Evolutionary conservation across 2,797 vertebrate genomes (phyloP).

Genomic region (Sebastes glaucus): DNA sequence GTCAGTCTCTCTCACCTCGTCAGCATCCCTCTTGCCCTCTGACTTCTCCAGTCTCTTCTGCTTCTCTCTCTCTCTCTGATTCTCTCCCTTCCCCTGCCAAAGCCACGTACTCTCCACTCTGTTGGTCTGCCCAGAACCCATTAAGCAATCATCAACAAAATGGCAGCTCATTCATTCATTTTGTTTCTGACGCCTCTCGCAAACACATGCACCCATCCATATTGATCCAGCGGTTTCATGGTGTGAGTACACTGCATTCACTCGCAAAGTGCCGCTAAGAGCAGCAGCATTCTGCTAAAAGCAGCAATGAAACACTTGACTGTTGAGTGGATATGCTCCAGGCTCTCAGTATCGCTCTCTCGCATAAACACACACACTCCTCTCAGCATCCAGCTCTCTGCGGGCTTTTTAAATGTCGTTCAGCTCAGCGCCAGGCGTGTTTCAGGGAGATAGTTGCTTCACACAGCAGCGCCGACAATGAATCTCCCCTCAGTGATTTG

Average conservation of each 20-base stretch:
- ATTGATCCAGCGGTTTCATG: not conserved
- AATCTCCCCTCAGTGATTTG: constrained; percentile 30
- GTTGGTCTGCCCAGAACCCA: constrained; percentile 16
- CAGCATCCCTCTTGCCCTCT: not conserved
- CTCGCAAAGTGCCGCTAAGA: constrained; percentile 19
- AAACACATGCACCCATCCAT: not conserved
- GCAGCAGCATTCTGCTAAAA: constrained; percentile 43
- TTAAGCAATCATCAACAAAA: constrained; percentile 35
- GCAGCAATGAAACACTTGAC: constrained; percentile 55
- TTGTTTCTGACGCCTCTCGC: not conserved
- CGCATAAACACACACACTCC: constrained; percentile 21
- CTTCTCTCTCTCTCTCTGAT: not conserved
- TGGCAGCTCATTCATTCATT: constrained; percentile 29
- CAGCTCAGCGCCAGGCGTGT: constrained; percentile 42
- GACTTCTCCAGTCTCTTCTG: not conserved
- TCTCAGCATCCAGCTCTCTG: constrained; percentile 44
- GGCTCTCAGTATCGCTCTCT: constrained; percentile 35
- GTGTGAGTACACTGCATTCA: constrained; percentile 31
- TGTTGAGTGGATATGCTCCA: constrained; percentile 48
- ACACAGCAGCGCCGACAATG: constrained; percentile 37
- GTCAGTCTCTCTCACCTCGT: not conserved
- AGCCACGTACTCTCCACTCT: not conserved
- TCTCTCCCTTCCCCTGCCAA: not conserved
- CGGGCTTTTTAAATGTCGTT: constrained; percentile 57
- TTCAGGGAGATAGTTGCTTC: constrained; percentile 63